Percentiles rank a stretch among this genome's conserved stretches.
These are phyloP conservation scores for Bibio marci DNA, from an alignment of 2,888 invertebrate genomes.

Conservation along the genomic window DNA sequence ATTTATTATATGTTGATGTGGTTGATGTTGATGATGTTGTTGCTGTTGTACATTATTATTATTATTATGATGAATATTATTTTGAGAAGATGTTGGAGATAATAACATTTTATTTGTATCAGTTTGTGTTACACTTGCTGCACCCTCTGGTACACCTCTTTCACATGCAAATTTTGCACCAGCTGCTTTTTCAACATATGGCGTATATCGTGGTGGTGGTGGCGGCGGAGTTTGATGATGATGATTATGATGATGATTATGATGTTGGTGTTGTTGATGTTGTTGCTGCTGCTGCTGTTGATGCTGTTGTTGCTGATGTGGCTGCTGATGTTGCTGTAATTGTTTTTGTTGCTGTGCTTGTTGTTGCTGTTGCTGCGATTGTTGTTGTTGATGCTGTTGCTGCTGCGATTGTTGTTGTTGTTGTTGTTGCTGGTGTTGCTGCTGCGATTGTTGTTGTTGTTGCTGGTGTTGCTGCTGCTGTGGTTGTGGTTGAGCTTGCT, in stretches of 20 bases:
- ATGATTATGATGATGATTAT: no score
- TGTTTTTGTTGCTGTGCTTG: no score
- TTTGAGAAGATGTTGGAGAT: slow-evolving; percentile 31
- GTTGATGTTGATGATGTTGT: slow-evolving; percentile 17
- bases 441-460: background rate
- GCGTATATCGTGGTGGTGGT: slow-evolving; percentile 12
- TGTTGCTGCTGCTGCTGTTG: no score
- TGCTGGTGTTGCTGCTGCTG: background rate
- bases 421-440: slow-evolving; percentile 10
- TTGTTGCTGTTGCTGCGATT: background rate
- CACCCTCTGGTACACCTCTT: slow-evolving; percentile 57
- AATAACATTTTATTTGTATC: slow-evolving; percentile 23
- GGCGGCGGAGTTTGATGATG: slow-evolving; percentile 3
- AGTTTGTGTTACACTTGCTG: slow-evolving; percentile 38
- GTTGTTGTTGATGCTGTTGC: slow-evolving; percentile 14
- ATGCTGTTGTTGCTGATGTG: no score
- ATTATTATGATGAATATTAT: slow-evolving; percentile 1
- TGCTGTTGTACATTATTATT: slow-evolving; percentile 11
- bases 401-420: slow-evolving; percentile 21
- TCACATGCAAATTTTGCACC: slow-evolving; percentile 23
- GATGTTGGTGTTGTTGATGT: no score
- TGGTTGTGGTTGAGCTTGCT: background rate
- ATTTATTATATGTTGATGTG: slow-evolving; percentile 3
- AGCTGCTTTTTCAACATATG: slow-evolving; percentile 14
- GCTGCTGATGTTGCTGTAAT: no score